These are phyloP conservation scores for Plotosus lineatus DNA, from an alignment of 2,113 vertebrate species.

Conservation along the genomic window DNA sequence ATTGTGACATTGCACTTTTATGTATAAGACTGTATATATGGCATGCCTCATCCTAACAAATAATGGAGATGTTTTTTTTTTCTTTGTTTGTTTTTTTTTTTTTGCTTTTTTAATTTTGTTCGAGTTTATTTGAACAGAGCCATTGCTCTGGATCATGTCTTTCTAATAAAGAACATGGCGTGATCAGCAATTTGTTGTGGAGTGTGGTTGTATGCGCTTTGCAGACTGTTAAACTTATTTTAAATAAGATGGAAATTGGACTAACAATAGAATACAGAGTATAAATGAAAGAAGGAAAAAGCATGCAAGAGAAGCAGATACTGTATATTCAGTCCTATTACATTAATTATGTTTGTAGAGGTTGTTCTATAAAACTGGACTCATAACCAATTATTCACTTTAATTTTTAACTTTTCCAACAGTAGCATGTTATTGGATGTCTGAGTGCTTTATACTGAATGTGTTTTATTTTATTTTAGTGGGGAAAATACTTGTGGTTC, in stretches of 20 bases:
- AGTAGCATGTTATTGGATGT: too few species aligned
- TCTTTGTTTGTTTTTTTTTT: not conserved
- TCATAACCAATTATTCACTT: too few species aligned
- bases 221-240: not conserved
- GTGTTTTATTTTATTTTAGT: too few species aligned
- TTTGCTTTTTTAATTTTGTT: not conserved
- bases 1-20: constrained; percentile 95
- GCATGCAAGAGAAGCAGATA: not conserved
- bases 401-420: too few species aligned
- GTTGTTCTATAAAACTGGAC: too few species aligned
- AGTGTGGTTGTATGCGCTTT: not conserved
- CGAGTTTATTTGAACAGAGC: constrained; percentile 55
- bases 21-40: constrained; percentile 96
- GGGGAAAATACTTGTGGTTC: too few species aligned
- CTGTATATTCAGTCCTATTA: not conserved
- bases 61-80: constrained; percentile 75
- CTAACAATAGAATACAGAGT: not conserved
- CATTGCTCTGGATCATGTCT: constrained; percentile 82
- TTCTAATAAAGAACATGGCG: constrained; percentile 98
- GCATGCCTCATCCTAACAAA: constrained; percentile 88
- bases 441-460: too few species aligned
- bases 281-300: not conserved
- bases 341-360: not conserved
- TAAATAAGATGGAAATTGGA: not conserved
- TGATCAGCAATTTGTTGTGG: constrained; percentile 64